Evolutionary conservation across 2,888 invertebrate genomes (phyloP), one percentile per base, ranked within the genome.

Genomic region (Apocheima hispidaria): DNA sequence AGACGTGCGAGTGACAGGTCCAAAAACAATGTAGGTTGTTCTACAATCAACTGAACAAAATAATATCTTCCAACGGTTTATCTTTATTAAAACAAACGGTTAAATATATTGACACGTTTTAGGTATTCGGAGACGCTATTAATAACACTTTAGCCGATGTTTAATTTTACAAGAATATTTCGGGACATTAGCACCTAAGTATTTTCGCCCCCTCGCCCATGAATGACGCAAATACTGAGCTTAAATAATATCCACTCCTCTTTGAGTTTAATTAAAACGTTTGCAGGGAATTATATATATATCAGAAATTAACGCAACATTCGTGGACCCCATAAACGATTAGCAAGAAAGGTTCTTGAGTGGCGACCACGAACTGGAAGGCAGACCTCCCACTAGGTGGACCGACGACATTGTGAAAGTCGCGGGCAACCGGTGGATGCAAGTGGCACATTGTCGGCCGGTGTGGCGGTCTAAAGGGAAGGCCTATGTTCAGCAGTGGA

Each of bases 231-330:
- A 30, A 21, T 21, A 7, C 6, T 23, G 9, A 3, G 12, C 14
- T 28, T 23, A 56, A 49, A 49, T 56, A 56, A 56, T 46, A 36
- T 46, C 16, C 4, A 48, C 16, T 35, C 12, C 16, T 20, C 43
- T 43, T 43, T 26, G 7, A 50, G 50, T 57, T 35, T 50, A 33
- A 14, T 33, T 41, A 33, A 40, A 48, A 43, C 50, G 33, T 26
- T 52, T 35, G 52, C 53, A 59, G 41, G 59, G 40, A 52, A 53
- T 28, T 50, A 28, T 50, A 48, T 48, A 60, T 55, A 50, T 30
- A 54, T 55, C 55, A 54, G 60, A 36, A 60, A 59, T 59, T 53
- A 60, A 60, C 41, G 49, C 36, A 43, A 54, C 54, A n/a, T n/a
- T n/a, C n/a, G n/a, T n/a, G n/a, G n/a, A n/a, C n/a, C n/a, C n/a